A percentile compares a stretch with the other conserved stretches of the same genome.
phyloP scores from a whole-genome alignment of 2,113 vertebrate species.

The Hystrix brachyura region DNA sequence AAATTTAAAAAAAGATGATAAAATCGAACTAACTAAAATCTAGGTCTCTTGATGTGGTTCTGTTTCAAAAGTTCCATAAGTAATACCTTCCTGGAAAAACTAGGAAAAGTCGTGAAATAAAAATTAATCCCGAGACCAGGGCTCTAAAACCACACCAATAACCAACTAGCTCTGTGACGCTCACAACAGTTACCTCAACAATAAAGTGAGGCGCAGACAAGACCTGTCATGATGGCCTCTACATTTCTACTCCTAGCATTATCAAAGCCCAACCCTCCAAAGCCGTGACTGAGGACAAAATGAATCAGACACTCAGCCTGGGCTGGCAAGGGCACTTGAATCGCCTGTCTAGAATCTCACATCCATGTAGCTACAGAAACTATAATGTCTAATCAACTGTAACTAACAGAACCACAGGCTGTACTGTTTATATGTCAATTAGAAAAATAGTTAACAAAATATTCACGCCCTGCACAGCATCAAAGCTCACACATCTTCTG shows the following conservation, averaged over 20 bases:
- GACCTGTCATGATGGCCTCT: neutral
- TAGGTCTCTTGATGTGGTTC: neutral
- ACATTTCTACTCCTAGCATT: neutral
- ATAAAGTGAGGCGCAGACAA: neutral
- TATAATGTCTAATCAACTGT: neutral
- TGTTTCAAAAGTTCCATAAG: neutral
- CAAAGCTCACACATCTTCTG: neutral
- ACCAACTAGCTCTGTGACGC: neutral
- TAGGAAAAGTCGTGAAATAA: neutral
- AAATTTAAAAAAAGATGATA: slow-evolving; percentile 8
- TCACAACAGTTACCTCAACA: neutral
- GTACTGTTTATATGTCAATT: neutral
- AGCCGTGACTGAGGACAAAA: neutral
- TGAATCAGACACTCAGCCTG: neutral
- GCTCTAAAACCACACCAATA: neutral
- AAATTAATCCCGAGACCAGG: neutral
- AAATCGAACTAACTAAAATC: neutral
- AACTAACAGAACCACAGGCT: neutral
- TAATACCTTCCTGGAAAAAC: neutral
- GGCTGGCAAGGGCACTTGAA: neutral
- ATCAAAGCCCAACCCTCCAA: neutral
- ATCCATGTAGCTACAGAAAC: neutral
- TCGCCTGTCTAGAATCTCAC: neutral
- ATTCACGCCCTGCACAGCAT: neutral
- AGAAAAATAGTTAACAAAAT: neutral